Base-by-base conservation (phyloP, 2,888 invertebrate species). In the Sicus ferrugineus region DNA sequence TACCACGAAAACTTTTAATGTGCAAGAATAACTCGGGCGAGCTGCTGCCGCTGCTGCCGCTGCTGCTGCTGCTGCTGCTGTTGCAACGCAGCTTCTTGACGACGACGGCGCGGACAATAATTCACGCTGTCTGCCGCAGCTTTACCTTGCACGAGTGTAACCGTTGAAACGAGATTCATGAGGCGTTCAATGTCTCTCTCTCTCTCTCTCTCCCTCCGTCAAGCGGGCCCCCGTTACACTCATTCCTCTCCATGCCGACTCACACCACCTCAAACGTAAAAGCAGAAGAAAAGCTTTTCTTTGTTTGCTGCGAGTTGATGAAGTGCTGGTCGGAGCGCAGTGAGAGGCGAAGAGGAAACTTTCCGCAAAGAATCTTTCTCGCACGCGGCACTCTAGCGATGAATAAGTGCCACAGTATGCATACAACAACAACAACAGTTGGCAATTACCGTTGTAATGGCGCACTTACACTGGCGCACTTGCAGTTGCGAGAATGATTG, bases 1-100 rank as follows among this genome's bases (percentile, higher is more conserved):
- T 80, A 81, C 81, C 80, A 79, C 77, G 77, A 75, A 75, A 76
- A 72, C 71, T 73, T 73, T 70, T 72, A 74, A 71, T 74, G 70
- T 73, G 72, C 74, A 73, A 72, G 74, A 74, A 69, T 70, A 67
- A 67, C 48, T 67, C 42, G 16, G 67, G 48, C 42, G 59, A 66
- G 52, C 59, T 30, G 58, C 30, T 9, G n/a, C 19, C 19, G 31
- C 6, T 21, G 58, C 16, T 19, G 30, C 11, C 14, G 56, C 56
- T 7, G 48, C n/a, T 4, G 48, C 48, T 21, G 59, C 28, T 3
- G 58, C 54, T 23, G 26, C n/a, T n/a, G n/a, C n/a, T n/a, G n/a
- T n/a, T n/a, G n/a, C n/a, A n/a, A n/a, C n/a, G 58, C 42, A 30
- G 42, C 58, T 48, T 30, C 58, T 46, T 38, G 48, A n/a, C n/a